Percentiles rank a stretch among this genome's conserved stretches.
These are phyloP conservation scores for Toxotes lorentzi DNA, from an alignment of 2,797 vertebrate genomes.

Conservation along the genomic window DNA sequence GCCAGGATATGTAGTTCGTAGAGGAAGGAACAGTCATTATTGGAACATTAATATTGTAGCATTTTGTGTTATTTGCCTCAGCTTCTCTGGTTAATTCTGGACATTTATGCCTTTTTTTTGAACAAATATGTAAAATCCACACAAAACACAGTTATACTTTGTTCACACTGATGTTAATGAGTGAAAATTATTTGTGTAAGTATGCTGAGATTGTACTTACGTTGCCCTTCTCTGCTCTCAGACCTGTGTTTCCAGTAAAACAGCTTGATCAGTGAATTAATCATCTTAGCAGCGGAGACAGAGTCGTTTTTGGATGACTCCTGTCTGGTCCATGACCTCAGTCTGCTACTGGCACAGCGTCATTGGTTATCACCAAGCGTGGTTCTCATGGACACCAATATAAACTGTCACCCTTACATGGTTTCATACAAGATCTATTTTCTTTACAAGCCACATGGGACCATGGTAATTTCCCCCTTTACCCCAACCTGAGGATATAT, in stretches of 20 bases:
- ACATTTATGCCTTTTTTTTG: conserved; percentile 1
- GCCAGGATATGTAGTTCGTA: not conserved
- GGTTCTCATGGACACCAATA: conserved; percentile 24
- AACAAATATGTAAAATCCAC: not conserved
- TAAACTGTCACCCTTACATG: conserved; percentile 24
- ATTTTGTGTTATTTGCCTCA: conserved; percentile 2
- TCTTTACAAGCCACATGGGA: conserved; percentile 28
- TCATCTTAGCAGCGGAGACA: conserved; percentile 55
- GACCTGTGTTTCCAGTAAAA: conserved; percentile 51
- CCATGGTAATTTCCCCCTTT: conserved; percentile 18
- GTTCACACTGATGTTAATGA: not conserved
- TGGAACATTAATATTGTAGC: not conserved
- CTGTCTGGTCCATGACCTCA: conserved; percentile 60
- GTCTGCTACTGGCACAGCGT: conserved; percentile 21
- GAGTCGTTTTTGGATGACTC: conserved; percentile 43
- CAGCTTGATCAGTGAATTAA: conserved; percentile 60
- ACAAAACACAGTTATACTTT: not conserved
- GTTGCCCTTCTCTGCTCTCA: conserved; percentile 23
- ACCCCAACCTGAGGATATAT: conserved; percentile 32
- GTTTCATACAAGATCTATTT: conserved; percentile 29
- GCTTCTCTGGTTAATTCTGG: not conserved
- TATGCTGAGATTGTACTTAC: conserved; percentile 7
- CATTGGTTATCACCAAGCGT: conserved; percentile 43
- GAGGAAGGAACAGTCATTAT: not conserved
- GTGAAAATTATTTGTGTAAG: not conserved